phyloP scores from a whole-genome alignment of 2,797 vertebrate genomes.

The Sebastes matsubarae region DNA sequence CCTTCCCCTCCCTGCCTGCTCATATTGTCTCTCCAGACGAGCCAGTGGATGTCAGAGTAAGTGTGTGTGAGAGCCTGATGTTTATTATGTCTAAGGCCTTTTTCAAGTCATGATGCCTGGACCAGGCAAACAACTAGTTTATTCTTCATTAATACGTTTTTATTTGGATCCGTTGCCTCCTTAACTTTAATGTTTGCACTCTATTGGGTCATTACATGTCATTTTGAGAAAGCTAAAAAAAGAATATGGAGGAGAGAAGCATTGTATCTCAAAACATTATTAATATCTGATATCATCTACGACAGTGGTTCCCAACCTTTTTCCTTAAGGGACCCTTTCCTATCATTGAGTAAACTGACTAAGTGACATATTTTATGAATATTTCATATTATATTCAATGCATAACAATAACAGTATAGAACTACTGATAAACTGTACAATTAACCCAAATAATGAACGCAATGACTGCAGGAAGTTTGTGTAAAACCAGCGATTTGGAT shows the following conservation, averaged over 20 bases:
- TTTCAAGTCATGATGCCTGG: background rate
- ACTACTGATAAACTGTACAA: too few species aligned
- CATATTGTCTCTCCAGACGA: slow-evolving; percentile 74
- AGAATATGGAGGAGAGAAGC: background rate
- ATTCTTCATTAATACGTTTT: background rate
- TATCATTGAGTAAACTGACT: too few species aligned
- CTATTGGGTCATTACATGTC: background rate
- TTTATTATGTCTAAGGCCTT: background rate
- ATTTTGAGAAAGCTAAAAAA: background rate
- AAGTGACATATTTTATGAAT: background rate
- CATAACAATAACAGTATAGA: too few species aligned
- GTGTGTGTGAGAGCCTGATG: slow-evolving; percentile 36
- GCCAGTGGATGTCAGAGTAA: slow-evolving; percentile 91
- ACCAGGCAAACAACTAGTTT: background rate
- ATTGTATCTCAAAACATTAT: background rate
- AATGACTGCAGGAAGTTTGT: too few species aligned
- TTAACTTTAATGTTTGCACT: background rate
- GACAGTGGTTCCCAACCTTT: too few species aligned
- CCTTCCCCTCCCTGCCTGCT: slow-evolving; percentile 82
- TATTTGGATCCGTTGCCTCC: background rate
- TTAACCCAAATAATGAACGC: too few species aligned
- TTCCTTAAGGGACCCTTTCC: too few species aligned
- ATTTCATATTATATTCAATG: too few species aligned
- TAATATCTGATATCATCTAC: background rate
- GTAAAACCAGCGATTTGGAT: too few species aligned